Percentiles rank a stretch among this genome's conserved stretches.
phyloP scores from a whole-genome alignment of 2,888 invertebrate species.

The Biston betularia region DNA sequence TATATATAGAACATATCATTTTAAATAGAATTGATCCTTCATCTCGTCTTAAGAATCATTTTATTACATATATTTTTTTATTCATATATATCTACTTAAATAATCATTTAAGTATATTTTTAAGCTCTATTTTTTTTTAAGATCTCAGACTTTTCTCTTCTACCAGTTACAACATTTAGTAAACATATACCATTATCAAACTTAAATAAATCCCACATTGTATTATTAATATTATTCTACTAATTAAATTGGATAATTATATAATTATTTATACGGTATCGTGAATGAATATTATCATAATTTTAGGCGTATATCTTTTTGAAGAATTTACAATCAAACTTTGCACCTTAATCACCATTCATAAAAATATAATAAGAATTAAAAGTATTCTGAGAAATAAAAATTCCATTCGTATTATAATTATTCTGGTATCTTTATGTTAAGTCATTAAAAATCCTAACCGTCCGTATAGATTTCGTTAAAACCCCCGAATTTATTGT shows the following conservation, averaged over 20 bases:
- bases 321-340: slow-evolving; percentile 70
- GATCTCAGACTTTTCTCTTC: not conserved
- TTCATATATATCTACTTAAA: no score
- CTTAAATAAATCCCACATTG: not conserved
- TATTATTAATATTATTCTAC: slow-evolving; percentile 6
- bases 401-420: slow-evolving; percentile 36
- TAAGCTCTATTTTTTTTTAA: not conserved
- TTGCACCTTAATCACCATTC: slow-evolving; percentile 30
- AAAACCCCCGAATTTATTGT: slow-evolving; percentile 15
- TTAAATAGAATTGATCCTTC: slow-evolving; percentile 62
- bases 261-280: slow-evolving; percentile 30
- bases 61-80: not conserved
- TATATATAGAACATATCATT: slow-evolving; percentile 72
- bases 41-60: not conserved
- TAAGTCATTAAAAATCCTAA: slow-evolving; percentile 55
- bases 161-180: not conserved
- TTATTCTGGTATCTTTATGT: slow-evolving; percentile 18
- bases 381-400: slow-evolving; percentile 40
- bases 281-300: slow-evolving; percentile 48
- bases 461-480: slow-evolving; percentile 62
- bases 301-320: slow-evolving; percentile 71
- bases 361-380: slow-evolving; percentile 45
- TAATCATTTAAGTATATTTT: not conserved
- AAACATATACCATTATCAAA: not conserved
- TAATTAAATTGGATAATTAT: slow-evolving; percentile 21